Base-by-base conservation (phyloP, 1,140 invertebrate species). In the Tetranychus urticae region DNA sequence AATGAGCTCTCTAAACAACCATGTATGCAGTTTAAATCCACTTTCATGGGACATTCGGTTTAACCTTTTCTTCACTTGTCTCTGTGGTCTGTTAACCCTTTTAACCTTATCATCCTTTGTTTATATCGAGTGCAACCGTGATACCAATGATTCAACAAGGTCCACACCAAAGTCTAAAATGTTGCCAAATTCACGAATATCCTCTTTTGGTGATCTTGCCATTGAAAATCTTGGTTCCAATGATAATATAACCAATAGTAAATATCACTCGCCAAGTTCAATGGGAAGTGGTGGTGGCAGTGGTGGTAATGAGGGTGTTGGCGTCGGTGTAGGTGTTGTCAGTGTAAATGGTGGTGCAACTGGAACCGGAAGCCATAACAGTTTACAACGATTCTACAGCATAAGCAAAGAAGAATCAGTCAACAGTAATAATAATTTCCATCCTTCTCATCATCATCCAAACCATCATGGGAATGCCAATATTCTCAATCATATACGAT, bases 1-100 rank as follows among this genome's bases (percentile, higher is more conserved):
- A 5, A 42, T 42, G 7, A 39, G 37, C 13, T 10, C 46, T 23
- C 23, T 56, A 3, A 45, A 50, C 31, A 56, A 37, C 31, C 33
- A 60, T 23, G 8, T 48, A 8, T 77, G 76, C 65, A 66, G 64
- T 33, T 70, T 76, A 58, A 69, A 77, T 65, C 76, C 75, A 0
- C 69, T 73, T 61, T 68, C 71, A 42, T 68, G 77, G 63, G 74
- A 77, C 62, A 62, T 71, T 3, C 71, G 73, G 62, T 77, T 75
- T 65, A 72, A 74, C 57, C 67, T 77, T 4, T 77, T 79, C 63
- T 72, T 75, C 47, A 65, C 77, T 7, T 70, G 72, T 4, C 64
- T 79, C 12, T 75, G 78, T 64, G 67, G 71, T 5, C 67, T 74
- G 34, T 66, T 78, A 2, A 66, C 71, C 1, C 57, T 73, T 5